Conservation (phyloP, 2,888 invertebrate genomes). For the Agapetus fuscipes region DNA sequence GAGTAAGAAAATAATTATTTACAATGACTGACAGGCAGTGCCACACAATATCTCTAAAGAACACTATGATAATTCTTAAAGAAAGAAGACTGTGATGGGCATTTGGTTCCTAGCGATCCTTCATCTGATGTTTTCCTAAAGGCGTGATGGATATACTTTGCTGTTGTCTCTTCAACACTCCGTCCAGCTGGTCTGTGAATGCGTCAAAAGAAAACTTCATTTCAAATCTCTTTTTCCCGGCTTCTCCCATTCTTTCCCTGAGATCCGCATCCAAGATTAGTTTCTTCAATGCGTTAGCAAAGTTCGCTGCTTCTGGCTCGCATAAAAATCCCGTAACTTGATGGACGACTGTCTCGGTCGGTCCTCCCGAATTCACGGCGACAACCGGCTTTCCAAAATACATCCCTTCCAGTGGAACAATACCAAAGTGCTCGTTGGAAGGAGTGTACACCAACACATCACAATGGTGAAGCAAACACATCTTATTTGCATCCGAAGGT, state of each 20-base stretch:
- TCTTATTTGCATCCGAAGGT: conserved; percentile 76
- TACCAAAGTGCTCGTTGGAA: conserved; percentile 96
- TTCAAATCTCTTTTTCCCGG: conserved; percentile 65
- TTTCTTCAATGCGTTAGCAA: conserved; percentile 67
- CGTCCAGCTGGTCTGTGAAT: conserved; percentile 61
- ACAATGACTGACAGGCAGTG: no score
- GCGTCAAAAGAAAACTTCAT: conserved; percentile 75
- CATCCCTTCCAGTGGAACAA: conserved; percentile 99
- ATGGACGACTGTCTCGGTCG: conserved; percentile 81
- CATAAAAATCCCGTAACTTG: conserved; percentile 74
- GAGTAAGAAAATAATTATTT: no score
- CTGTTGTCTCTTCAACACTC: conserved; percentile 12
- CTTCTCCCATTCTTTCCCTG: conserved; percentile 59
- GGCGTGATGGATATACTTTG: conserved; percentile 6
- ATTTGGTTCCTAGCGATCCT: no score
- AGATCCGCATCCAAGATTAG: conserved; percentile 54
- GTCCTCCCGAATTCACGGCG: conserved; percentile 93
- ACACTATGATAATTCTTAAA: no score
- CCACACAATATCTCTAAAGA: no score
- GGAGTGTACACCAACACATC: conserved; percentile 90
- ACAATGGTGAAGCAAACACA: conserved; percentile 65
- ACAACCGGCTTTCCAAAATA: conserved; percentile 86
- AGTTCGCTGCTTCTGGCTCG: conserved; percentile 54
- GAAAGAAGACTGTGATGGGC: no score
- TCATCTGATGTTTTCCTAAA: conserved; percentile 7